Conservation (phyloP, 2,797 vertebrate genomes). For the Characodon lateralis region DNA sequence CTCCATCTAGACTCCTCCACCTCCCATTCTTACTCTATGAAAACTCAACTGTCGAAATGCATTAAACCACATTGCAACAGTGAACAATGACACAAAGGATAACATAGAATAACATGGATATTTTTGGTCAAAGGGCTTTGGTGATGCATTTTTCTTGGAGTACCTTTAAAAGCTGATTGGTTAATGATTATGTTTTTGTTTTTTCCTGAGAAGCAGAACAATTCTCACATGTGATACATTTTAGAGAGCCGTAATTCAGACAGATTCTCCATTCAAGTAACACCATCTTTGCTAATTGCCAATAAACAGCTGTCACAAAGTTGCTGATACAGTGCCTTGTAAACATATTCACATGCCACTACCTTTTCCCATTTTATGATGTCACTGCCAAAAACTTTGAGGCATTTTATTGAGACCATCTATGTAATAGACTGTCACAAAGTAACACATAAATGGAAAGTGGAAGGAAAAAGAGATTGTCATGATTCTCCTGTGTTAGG, state of each 20-base stretch:
- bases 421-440: too few relatives aligned
- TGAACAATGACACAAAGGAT: conserved; percentile 43
- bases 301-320: too few relatives aligned
- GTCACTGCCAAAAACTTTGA: too few relatives aligned
- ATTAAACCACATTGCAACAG: conserved; percentile 58
- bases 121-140: conserved; percentile 1
- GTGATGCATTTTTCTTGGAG: background rate
- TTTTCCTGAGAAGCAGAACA: background rate
- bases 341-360: too few relatives aligned
- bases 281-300: too few relatives aligned
- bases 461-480: background rate
- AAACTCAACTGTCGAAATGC: conserved; percentile 57
- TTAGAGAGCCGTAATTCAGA: too few relatives aligned
- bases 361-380: too few relatives aligned
- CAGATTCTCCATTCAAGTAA: too few relatives aligned
- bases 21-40: conserved; percentile 46
- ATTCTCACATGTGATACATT: background rate
- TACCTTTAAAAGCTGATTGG: background rate
- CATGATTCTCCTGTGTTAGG: background rate
- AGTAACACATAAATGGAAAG: too few relatives aligned
- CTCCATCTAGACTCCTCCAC: conserved; percentile 12
- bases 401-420: background rate
- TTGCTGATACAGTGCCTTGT: too few relatives aligned
- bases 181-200: too few relatives aligned
- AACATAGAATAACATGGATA: conserved; percentile 22